These are phyloP conservation scores for Xiphophorus maculatus DNA, from an alignment of 2,113 vertebrate genomes.

Conservation along the genomic window DNA sequence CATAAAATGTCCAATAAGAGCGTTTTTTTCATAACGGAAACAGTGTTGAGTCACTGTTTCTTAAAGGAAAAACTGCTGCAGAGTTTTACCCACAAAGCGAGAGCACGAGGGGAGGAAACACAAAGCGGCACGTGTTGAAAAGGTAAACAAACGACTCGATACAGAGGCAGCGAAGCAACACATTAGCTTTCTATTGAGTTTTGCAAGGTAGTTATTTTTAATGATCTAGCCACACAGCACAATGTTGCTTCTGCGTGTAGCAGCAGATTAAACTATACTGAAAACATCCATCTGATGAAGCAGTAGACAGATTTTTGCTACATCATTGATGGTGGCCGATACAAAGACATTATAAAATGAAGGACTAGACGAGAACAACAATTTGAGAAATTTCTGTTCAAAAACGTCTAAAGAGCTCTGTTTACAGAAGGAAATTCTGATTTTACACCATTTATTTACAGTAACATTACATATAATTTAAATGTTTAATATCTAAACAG, in stretches of 20 bases:
- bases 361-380: no score
- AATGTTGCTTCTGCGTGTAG: background rate
- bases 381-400: no score
- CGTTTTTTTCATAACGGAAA: background rate
- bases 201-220: background rate
- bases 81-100: background rate
- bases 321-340: no score
- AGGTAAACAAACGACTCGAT: background rate
- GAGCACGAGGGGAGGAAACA: background rate
- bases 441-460: no score
- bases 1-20: background rate
- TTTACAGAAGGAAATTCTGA: background rate
- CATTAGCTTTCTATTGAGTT: background rate
- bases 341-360: no score
- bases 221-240: background rate
- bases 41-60: background rate
- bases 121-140: background rate
- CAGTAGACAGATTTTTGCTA: no score
- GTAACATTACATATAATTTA: no score
- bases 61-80: background rate
- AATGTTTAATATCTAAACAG: no score
- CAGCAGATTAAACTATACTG: no score
- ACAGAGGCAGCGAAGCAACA: background rate
- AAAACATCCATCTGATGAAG: no score
- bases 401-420: background rate